These are phyloP conservation scores for Nothoprocta pentlandii DNA, from an alignment of 2,113 vertebrate species.

Conservation along the genomic window DNA sequence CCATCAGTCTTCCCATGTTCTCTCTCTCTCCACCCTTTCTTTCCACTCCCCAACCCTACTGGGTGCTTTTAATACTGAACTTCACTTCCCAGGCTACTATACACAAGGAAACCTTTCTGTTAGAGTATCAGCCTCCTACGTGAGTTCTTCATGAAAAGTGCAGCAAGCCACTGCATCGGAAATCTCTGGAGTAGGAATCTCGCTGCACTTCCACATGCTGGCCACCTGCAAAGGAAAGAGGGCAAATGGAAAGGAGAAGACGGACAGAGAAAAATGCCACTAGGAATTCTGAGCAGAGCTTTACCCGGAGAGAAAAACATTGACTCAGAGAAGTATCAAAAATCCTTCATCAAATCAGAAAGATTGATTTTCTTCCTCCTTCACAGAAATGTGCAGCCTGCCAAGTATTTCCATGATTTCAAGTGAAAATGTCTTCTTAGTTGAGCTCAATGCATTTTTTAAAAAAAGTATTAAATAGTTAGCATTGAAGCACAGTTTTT, in stretches of 20 bases:
- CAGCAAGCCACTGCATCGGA: background rate
- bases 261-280: background rate
- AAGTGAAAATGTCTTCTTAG: background rate
- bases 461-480: background rate
- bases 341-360: background rate
- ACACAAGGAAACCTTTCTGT: background rate
- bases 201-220: background rate
- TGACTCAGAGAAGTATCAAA: background rate
- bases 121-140: background rate
- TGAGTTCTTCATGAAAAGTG: constrained; percentile 21
- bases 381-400: background rate
- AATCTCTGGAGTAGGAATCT: background rate
- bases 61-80: background rate
- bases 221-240: background rate
- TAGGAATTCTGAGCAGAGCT: background rate
- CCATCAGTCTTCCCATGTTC: background rate
- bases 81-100: background rate
- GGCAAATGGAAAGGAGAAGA: background rate
- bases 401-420: background rate
- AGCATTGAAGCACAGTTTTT: background rate
- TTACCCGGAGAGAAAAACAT: background rate
- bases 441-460: background rate
- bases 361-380: background rate
- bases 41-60: background rate
- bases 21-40: background rate